phyloP scores from a whole-genome alignment of 2,113 vertebrate genomes.

The Nothoprocta pentlandii region DNA sequence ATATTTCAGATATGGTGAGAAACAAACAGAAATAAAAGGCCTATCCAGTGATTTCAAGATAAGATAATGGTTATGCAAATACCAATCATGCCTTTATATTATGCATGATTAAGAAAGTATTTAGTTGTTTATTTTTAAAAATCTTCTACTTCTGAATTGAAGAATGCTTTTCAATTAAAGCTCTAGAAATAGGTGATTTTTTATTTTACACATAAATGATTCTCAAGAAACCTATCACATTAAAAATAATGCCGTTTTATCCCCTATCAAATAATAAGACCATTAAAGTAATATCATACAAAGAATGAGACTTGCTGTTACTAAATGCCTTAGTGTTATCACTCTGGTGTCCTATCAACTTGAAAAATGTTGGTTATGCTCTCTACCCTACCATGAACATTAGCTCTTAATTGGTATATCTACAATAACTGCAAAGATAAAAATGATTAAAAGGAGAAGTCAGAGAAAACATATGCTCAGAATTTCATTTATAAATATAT shows the following conservation, averaged over 20 bases:
- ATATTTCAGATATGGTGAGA: no score
- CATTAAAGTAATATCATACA: neutral
- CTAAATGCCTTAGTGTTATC: neutral
- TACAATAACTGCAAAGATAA: neutral
- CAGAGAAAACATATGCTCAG: neutral
- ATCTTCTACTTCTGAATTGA: neutral
- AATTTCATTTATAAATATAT: neutral
- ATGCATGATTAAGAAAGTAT: neutral
- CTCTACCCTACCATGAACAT: neutral
- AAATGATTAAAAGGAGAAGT: neutral
- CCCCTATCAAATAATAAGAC: neutral
- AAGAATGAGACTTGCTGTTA: neutral
- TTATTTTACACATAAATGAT: neutral
- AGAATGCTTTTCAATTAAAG: neutral
- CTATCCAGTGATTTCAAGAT: neutral
- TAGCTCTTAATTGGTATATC: neutral
- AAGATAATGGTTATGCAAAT: neutral
- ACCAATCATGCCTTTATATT: accelerated
- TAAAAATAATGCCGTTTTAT: neutral
- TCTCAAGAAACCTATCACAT: neutral
- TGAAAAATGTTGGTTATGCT: neutral
- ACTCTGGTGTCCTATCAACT: neutral
- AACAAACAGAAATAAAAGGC: neutral
- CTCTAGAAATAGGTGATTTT: neutral
- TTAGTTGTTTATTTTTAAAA: neutral